Evolutionary conservation across 2,888 invertebrate genomes (phyloP), one percentile per base, ranked within the genome.

Genomic region (Steinernema scapterisci): DNA sequence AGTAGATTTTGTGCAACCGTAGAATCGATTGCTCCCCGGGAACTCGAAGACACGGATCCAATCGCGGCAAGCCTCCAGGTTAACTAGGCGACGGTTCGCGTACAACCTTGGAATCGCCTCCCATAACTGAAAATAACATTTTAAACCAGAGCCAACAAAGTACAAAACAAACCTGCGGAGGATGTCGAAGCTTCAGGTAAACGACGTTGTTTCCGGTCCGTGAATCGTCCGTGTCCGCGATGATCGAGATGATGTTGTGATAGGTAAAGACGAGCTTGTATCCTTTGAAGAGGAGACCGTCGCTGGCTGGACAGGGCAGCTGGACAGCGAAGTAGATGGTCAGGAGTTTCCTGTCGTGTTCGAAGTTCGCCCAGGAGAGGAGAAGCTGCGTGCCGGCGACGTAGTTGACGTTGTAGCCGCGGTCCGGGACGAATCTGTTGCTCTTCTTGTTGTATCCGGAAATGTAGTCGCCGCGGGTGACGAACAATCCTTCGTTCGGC

Each of bases 391-490:
- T 52, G 9, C 74, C 74, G n/a, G 56, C 44, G 21, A 73, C 56
- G 21, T 74, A 72, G 54, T 74, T 74, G 31, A 72, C 54, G 31
- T 45, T 52, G 46, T 44, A 51, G 19, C 46, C 19, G 13, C 76
- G 76, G 5, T 48, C 11, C 16, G 72, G 70, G 48, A 76, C n/a
- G 43, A 75, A 76, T 16, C 76, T 25, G 70, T 77, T 74, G n/a
- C 79, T 81, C 27, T 75, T 46, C 0, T 76, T 75, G 54, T 83
- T 83, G 21, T 78, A 74, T 16, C 74, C 51, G 6, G 81, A 77
- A 7, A 80, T 75, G 74, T 79, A 84, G 46, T 81, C 80, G 9
- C 80, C 81, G 25, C 83, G 70, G 27, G 80, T 78, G 31, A 83
- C 71, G 63, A 84, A 84, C 1, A 80, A 54, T 0, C 82, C 82